phyloP scores from a whole-genome alignment of 2,888 invertebrate genomes.

The Morinoia aosen region DNA sequence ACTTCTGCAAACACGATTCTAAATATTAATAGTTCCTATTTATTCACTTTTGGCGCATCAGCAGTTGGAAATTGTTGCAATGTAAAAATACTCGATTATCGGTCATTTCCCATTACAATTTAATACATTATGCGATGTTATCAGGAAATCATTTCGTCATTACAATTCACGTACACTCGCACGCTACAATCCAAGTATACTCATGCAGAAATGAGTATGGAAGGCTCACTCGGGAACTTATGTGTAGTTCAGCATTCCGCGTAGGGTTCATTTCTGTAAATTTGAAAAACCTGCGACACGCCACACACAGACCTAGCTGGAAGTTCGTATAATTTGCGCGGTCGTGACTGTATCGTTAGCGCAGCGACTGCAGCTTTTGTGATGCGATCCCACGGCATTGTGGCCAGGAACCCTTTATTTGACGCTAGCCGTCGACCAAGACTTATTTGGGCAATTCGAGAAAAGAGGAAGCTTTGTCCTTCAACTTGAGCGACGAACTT shows the following conservation, averaged over 20 bases:
- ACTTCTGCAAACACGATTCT: background rate
- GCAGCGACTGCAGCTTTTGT: background rate
- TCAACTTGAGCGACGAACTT: background rate
- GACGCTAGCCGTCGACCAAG: background rate
- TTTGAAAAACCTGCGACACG: background rate
- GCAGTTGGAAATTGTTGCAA: background rate
- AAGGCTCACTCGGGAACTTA: background rate
- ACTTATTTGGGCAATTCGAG: background rate
- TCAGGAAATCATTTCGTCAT: background rate
- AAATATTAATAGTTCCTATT: background rate
- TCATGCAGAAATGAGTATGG: background rate
- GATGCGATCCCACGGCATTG: background rate
- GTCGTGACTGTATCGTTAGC: background rate
- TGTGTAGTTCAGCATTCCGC: background rate
- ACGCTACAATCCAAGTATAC: background rate
- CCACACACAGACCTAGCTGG: conserved; percentile 1
- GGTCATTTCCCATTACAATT: background rate
- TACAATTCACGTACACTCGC: no score
- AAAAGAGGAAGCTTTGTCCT: background rate
- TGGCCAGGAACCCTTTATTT: background rate
- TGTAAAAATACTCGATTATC: background rate
- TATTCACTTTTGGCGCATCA: background rate
- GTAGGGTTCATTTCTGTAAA: background rate
- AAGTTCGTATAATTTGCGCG: background rate
- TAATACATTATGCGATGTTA: background rate